Base-by-base conservation (phyloP, 2,113 vertebrate species). In the Phrynosoma blainvillii region DNA sequence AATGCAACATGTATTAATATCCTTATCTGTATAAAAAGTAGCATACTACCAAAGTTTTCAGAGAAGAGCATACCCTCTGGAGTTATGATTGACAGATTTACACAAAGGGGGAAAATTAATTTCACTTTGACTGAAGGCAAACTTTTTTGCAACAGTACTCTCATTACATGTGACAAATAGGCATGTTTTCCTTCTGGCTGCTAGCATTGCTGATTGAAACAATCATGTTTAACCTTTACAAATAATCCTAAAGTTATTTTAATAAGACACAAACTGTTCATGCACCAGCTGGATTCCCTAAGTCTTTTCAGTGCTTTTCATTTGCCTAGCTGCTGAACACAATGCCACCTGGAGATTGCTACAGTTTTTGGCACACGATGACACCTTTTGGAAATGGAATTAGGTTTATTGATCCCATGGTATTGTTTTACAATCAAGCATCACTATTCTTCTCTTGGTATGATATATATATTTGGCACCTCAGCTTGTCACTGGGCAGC, bases 181-280 rank as follows among this genome's bases (percentile, higher is more conserved):
- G 81, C 52, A 71, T 77, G 73, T 84, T 88, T 84, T 54, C 81
- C 75, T 84, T 56, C 81, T 71, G 65, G 65, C 87, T 78, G n/a
- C 25, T 71, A 42, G 62, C 65, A 59, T 84, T 84, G 21, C 75
- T 42, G 47, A 88, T 84, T 84, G 74, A 84, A 88, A 88, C 52
- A 70, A 40, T 79, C 74, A 70, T 56, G 66, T 65, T 79, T 84
- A 84, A 79, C 87, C 82, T 79, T 79, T 88, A 65, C n/a, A 88
- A 71, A 84, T 71, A 84, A 84, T 84, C 65, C 74, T 79, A 71
- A 18, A 65, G 87, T n/a, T 84, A 84, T 84, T 88, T 84, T 84
- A 88, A 77, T 77, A 88, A 79, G 62, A 40, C 74, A 79, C 62
- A 84, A 84, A 71, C 62, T 88, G 65, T 84, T 88, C 62, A 56